Evolutionary conservation across 2,888 invertebrate genomes (phyloP).

Genomic region (Tridacna gigas): DNA sequence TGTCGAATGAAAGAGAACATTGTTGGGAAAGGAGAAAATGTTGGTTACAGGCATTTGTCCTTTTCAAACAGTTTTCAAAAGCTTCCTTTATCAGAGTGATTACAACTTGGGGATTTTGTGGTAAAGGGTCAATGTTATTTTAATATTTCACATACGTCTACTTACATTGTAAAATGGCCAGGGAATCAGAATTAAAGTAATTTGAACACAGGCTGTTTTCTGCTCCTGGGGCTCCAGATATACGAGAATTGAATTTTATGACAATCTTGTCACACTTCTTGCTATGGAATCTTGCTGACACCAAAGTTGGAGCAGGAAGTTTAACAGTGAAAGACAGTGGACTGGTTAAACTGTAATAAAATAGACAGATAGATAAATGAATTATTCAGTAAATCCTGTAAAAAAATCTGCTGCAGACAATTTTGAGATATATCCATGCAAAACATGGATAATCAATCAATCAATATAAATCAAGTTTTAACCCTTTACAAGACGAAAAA

Average conservation of each 20-base stretch:
- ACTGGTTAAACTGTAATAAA: conserved; percentile 6
- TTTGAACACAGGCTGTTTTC: background rate
- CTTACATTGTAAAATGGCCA: background rate
- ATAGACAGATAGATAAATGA: background rate
- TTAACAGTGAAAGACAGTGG: background rate
- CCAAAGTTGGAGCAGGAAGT: conserved; percentile 1
- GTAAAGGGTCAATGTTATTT: too few species aligned
- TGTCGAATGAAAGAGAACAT: too few species aligned
- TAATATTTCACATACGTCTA: too few species aligned
- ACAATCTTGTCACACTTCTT: conserved; percentile 1
- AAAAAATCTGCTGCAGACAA: background rate
- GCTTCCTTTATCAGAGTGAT: too few species aligned
- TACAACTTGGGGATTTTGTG: too few species aligned
- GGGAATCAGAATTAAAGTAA: conserved; percentile 1
- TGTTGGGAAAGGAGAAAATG: too few species aligned
- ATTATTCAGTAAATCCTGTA: background rate
- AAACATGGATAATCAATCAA: background rate
- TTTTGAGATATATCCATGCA: background rate
- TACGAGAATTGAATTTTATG: background rate
- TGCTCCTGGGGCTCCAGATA: background rate
- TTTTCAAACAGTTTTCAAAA: too few species aligned
- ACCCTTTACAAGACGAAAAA: too few species aligned
- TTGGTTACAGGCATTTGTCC: too few species aligned
- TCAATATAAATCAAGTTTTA: background rate
- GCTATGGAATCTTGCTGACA: background rate